Base-by-base conservation (phyloP, 2,888 invertebrate species). In the Phasia obesa region DNA sequence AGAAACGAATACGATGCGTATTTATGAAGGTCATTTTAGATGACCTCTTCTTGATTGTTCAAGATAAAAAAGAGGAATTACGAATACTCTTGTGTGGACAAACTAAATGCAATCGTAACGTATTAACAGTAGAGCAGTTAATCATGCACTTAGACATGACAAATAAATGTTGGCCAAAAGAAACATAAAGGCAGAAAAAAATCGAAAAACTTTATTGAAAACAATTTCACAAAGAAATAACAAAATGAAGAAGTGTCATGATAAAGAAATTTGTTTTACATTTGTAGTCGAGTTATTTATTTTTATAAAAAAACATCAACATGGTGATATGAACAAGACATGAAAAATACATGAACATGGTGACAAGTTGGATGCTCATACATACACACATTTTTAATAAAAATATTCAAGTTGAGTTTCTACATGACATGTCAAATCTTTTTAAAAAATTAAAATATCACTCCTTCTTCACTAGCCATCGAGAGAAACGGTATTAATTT, bases 1-100 rank as follows among this genome's bases (percentile, higher is more conserved):
- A 42, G 35, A 57, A 70, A 49, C 44, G 65, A 60, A 47, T 65
- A 70, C 31, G 65, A 79, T 79, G 82, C 82, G 78, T 79, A 82
- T 79, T 73, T 79, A 70, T 82, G 82, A 82, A 82, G 82, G 82
- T 82, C 82, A 78, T 51, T 71, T 78, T 65, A 75, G 78, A 78
- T 82, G 79, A 79, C 73, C 79, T 67, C 65, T 62, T 67, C 70
- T 27, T 51, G 79, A 60, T 79, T 23, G 25, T 35, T 44, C 2
- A 15, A 31, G 13, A 5, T 1, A 21, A 15, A 17, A 38, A 47
- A 17, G 13, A 35, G 47, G 9, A 74, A 44, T 42, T 57, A 57
- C 27, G 38, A 47, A 67, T 31, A 62, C 11, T 59, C 2, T 73
- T n/a, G 4, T 51, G n/a, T 60, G 42, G 21, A 65, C 44, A 42